Evolutionary conservation across 2,113 vertebrate species (phyloP), one percentile per base, ranked within the genome.

Genomic region (Pipra filicauda): DNA sequence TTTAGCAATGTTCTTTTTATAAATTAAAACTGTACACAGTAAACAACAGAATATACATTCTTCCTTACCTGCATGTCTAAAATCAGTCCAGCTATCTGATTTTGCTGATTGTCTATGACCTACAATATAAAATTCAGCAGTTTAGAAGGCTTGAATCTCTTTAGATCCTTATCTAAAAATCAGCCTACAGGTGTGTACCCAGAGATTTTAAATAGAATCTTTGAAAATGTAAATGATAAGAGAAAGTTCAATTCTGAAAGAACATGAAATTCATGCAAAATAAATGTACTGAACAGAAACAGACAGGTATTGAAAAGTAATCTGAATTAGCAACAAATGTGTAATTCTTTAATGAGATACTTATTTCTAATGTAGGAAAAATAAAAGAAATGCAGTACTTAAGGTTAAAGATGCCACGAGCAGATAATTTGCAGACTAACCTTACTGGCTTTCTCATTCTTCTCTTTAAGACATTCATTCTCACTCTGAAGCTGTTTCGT

Each of bases 401-500:
- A 30, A 61, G 21, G 39, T 64, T 67, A 90, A 91, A 90, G 54
- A 85, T 39, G 26, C 7, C 41, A 70, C 27, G 26, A 58, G 16
- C 10, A 57, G 58, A 57, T 33, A 27, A 58, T 39, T 7, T 58
- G 43, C 66, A 70, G 26, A 74, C 98, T 96, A 65, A 99, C 99
- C 99, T 98, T 98, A 97, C 89, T 98, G 92, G 98, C 98, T 78
- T 98, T 98, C 49, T 98, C 98, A 59, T 98, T 98, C 96, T 99
- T 98, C 89, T 99, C 97, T 94, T 97, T 96, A 35, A 99, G 98
- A 33, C 94, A 91, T 57, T 98, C 96, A 91, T 99, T 99, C 95
- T 99, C 99, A 71, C 81, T 98, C 94, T 99, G 99, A 75, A 99
- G 98, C 66, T 98, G 98, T 91, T 99, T 99, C 86, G 99, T 97